Base-by-base conservation (phyloP, 2,113 vertebrate genomes). In the Gopherus evgoodei region DNA sequence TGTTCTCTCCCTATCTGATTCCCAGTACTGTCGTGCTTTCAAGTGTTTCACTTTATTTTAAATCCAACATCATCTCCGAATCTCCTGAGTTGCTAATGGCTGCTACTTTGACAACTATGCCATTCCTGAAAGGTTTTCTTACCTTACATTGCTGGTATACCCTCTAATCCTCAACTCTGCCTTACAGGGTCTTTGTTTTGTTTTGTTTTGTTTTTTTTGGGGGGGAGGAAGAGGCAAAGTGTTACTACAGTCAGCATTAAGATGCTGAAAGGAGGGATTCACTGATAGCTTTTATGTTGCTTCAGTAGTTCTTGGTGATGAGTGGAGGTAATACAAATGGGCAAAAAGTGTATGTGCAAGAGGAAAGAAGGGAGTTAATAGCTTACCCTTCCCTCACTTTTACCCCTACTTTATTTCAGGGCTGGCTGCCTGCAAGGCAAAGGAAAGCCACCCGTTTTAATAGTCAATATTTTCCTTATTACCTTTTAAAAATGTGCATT, bases 231-330 rank as follows among this genome's bases (percentile, higher is more conserved):
- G 31, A 94, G 17, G 75, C 59, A 56, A 86, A 93, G 81, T 81
- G 44, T 42, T 25, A 2, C 21, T 53, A 86, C 75, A 93, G n/a
- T 47, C 85, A 59, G 85, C 88, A 42, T 93, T 80, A 92, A 8
- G 42, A 81, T 91, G 56, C 80, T 82, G 76, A 94, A 92, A 92
- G 52, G 52, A 81, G 89, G 56, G n/a, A 75, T 88, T 93, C 29
- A 57, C 11, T 81, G 82, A 94, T 92, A 72, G 72, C 72, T 88
- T 92, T 91, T 88, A 49, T 83, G 54, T 91, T 91, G 84, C 72
- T 90, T 87, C 27, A 65, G 76, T 91, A 54, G 49, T 91, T 94
- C 72, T 89, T 75, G 22, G 42, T 75, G 59, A 44, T 69, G 24
- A 49, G 59, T 53, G 88, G 83, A 86, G 42, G 62, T 84, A 88